Evolutionary conservation across 2,888 invertebrate species (phyloP), one percentile per base, ranked within the genome.

Genomic region (Tortricodes alternella): DNA sequence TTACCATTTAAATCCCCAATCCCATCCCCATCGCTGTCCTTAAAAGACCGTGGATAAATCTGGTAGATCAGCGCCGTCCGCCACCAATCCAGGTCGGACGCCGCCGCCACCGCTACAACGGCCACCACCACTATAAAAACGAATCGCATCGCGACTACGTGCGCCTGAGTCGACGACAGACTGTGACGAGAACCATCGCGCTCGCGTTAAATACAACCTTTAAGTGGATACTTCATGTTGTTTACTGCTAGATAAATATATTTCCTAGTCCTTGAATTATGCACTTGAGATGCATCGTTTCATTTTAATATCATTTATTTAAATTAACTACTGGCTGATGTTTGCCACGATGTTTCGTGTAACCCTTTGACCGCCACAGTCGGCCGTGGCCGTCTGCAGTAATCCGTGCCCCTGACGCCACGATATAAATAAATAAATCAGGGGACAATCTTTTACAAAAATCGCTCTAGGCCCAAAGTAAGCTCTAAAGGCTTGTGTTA

Each of bases 21-120:
- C 0, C 96, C 96, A 71, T 96, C 94, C 0, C 92, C 93, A 70
- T 95, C 78, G 56, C 92, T 92, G 76, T 97, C 97, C 72, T 92
- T 92, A 84, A 94, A 96, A 0, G 96, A 95, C 58, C 94, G 89
- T 0, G 95, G 94, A 73, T 95, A 95, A 51, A 96, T 93, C 80
- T 96, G 95, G 80, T 97, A 97, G 59, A 95, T 89, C 3, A 94
- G 89, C 1, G 93, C 92, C n/a, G 92, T 93, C 71, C 94, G 91
- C 93, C 94, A 96, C 97, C 97, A 97, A 60, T 93, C 92, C 18
- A 71, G 65, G 23, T 73, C 79, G 0, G 62, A 53, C 0, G 61
- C 58, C 1, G 50, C n/a, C 58, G 29, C 51, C 21, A 16, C 60
- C 15, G 18, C 24, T 50, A 55, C 51, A n/a, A 62, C 67, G 3